phyloP scores from a whole-genome alignment of 2,113 vertebrate species.

The Nannospalax galili region DNA sequence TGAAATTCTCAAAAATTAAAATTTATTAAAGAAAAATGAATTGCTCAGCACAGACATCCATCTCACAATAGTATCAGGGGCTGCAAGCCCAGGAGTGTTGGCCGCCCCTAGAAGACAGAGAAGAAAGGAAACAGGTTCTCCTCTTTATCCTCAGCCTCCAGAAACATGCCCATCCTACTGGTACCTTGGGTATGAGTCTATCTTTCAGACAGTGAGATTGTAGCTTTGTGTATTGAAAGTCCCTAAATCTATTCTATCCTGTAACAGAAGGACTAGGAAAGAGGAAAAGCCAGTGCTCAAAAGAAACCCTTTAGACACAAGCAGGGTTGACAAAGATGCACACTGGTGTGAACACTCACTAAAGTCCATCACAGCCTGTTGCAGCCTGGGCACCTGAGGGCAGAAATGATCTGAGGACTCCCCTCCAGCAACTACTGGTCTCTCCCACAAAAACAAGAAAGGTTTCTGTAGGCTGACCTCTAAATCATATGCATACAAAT shows the following conservation, averaged over 20 bases:
- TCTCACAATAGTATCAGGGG: too few relatives aligned
- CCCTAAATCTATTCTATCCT: neutral
- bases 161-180: neutral
- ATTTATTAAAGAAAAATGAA: too few relatives aligned
- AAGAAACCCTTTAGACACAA: neutral
- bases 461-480: neutral
- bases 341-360: too few relatives aligned
- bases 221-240: neutral
- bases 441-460: neutral
- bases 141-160: neutral
- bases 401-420: too few relatives aligned
- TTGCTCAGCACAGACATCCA: too few relatives aligned
- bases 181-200: neutral
- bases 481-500: neutral
- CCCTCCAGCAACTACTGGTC: neutral
- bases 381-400: neutral
- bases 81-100: neutral
- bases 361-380: neutral
- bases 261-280: neutral
- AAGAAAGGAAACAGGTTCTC: neutral
- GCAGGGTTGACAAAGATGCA: neutral
- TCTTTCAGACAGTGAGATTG: neutral
- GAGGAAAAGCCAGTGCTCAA: neutral
- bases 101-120: neutral
- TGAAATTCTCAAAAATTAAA: too few relatives aligned